Percentiles rank a stretch among this genome's conserved stretches.
Conservation (phyloP, 2,888 invertebrate species). For the Synanthedon formicaeformis region DNA sequence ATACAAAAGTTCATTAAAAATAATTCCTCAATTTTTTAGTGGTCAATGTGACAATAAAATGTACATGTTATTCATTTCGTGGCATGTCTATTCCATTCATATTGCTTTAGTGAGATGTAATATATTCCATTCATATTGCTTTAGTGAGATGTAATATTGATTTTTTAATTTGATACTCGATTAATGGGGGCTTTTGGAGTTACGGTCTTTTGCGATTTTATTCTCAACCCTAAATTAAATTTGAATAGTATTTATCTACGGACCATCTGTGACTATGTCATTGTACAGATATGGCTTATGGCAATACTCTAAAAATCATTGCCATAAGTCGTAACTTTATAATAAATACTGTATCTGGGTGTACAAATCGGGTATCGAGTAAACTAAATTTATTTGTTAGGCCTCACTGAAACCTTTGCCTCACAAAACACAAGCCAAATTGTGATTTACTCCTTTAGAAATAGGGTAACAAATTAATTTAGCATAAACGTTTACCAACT, state of each 20-base stretch:
- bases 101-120: background rate
- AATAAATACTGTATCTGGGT: too few species aligned
- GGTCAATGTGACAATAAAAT: too few species aligned
- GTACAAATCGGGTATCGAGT: too few species aligned
- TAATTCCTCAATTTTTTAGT: too few species aligned
- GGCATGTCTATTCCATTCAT: background rate
- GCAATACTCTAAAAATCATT: too few species aligned
- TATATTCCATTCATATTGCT: background rate
- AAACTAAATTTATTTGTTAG: too few species aligned
- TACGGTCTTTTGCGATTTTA: background rate
- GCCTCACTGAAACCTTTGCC: too few species aligned
- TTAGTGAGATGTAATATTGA: background rate
- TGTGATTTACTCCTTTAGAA: too few species aligned
- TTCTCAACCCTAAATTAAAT: background rate
- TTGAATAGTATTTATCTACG: background rate
- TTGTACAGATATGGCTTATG: too few species aligned
- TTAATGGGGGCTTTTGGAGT: conserved; percentile 21
- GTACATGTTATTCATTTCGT: background rate
- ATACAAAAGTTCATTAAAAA: too few species aligned
- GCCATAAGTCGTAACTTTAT: too few species aligned
- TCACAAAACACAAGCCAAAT: too few species aligned
- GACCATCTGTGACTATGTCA: background rate
- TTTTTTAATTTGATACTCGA: conserved; percentile 15
- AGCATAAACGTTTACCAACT: conserved; percentile 5
- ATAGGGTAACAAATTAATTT: background rate